A percentile compares a stretch with the other conserved stretches of the same genome.
These are phyloP conservation scores for Peromyscus aztecus DNA, from an alignment of 2,797 vertebrate genomes.

Conservation along the genomic window DNA sequence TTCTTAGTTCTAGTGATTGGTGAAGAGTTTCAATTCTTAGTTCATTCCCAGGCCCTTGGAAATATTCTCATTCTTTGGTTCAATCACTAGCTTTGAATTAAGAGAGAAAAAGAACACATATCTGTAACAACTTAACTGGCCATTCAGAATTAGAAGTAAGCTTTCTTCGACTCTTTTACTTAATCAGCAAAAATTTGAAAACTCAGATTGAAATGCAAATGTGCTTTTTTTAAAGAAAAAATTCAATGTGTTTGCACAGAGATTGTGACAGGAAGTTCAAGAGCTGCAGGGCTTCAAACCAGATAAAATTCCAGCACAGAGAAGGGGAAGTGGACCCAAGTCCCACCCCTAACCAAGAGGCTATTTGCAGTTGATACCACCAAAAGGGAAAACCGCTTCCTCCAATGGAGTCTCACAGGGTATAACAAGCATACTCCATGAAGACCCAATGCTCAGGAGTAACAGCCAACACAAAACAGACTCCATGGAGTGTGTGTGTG, in stretches of 20 bases:
- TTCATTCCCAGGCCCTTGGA: background rate
- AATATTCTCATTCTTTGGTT: background rate
- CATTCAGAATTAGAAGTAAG: constrained; percentile 13
- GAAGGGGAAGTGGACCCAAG: background rate
- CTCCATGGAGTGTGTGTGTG: background rate
- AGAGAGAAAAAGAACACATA: background rate
- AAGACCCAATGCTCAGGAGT: background rate
- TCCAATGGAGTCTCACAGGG: background rate
- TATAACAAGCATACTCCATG: background rate
- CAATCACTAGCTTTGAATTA: background rate
- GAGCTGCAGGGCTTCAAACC: background rate
- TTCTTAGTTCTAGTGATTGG: background rate
- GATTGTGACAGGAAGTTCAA: background rate
- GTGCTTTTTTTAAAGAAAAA: background rate
- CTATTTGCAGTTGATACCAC: background rate
- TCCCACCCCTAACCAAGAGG: background rate
- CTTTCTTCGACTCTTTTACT: background rate
- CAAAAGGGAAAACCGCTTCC: background rate
- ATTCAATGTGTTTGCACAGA: background rate
- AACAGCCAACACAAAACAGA: background rate
- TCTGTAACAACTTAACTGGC: background rate
- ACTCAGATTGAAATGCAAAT: background rate
- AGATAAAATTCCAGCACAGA: background rate
- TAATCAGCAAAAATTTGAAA: constrained; percentile 28
- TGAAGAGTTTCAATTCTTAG: background rate